These are phyloP conservation scores for Plagodis dolabraria DNA, from an alignment of 2,888 invertebrate genomes.

Conservation along the genomic window DNA sequence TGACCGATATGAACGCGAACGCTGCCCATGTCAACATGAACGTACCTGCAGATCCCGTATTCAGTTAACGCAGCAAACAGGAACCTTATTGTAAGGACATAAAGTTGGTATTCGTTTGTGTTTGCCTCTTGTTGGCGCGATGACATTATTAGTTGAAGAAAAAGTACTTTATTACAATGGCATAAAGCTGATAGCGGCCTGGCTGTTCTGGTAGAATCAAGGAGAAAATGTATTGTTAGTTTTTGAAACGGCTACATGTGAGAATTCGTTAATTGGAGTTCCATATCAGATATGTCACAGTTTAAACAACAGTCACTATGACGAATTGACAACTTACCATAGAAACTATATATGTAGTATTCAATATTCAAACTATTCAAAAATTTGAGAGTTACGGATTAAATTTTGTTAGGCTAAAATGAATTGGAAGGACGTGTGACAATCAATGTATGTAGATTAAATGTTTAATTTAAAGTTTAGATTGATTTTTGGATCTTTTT, in stretches of 20 bases:
- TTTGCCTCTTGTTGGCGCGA: background rate
- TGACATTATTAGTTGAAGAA: background rate
- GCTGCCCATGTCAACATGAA: conserved; percentile 37
- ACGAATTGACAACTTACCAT: too few species aligned
- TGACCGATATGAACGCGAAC: conserved; percentile 66
- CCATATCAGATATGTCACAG: too few species aligned
- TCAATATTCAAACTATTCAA: too few species aligned
- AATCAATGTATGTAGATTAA: conserved; percentile 9
- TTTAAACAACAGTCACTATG: too few species aligned
- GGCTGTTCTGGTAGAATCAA: background rate
- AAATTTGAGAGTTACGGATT: background rate
- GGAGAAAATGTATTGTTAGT: too few species aligned
- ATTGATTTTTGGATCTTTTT: conserved; percentile 23
- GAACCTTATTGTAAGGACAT: conserved; percentile 10
- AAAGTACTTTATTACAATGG: conserved; percentile 5
- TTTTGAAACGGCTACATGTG: background rate
- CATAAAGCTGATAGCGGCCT: background rate
- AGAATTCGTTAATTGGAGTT: too few species aligned
- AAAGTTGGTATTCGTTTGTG: conserved; percentile 7
- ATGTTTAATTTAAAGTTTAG: conserved; percentile 8
- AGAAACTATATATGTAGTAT: too few species aligned
- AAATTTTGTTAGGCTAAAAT: background rate
- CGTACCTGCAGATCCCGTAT: conserved; percentile 69
- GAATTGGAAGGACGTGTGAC: background rate
- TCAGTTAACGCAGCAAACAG: conserved; percentile 64